phyloP scores from a whole-genome alignment of 2,113 vertebrate genomes.

The Engystomops pustulosus region DNA sequence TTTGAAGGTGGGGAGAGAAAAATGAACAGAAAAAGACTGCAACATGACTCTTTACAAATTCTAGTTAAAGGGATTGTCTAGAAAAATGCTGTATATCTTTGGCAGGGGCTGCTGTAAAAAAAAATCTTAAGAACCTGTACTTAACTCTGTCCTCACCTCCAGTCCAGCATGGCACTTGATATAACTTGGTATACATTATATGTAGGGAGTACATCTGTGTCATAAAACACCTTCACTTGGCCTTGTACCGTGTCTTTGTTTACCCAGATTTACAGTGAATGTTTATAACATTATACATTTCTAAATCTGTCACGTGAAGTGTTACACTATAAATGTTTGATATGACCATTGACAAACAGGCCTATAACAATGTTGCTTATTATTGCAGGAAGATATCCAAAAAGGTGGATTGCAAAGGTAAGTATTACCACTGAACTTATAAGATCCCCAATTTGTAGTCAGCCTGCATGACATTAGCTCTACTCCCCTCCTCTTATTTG shows the following conservation, averaged over 20 bases:
- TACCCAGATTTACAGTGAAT: neutral
- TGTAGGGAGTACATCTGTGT: too few species aligned
- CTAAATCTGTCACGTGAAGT: neutral
- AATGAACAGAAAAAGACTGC: too few species aligned
- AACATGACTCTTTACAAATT: too few species aligned
- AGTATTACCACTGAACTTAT: constrained; percentile 51
- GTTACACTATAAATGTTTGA: constrained; percentile 1
- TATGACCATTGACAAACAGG: neutral
- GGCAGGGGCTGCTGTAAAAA: too few species aligned
- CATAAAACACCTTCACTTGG: too few species aligned
- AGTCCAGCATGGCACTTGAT: too few species aligned
- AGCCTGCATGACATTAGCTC: neutral
- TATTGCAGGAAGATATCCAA: constrained; percentile 85
- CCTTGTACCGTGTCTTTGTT: neutral
- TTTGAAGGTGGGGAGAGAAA: too few species aligned
- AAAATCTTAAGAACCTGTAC: too few species aligned
- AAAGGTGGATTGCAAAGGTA: constrained; percentile 94
- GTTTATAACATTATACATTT: neutral
- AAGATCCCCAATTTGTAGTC: neutral
- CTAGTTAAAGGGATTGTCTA: too few species aligned
- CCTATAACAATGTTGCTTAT: constrained; percentile 61
- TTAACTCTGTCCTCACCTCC: too few species aligned
- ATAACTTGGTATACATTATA: too few species aligned
- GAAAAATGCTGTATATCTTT: too few species aligned
- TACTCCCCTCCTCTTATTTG: neutral